Conservation (phyloP, 2,113 vertebrate species). For the Illadopsis cleaveri region DNA sequence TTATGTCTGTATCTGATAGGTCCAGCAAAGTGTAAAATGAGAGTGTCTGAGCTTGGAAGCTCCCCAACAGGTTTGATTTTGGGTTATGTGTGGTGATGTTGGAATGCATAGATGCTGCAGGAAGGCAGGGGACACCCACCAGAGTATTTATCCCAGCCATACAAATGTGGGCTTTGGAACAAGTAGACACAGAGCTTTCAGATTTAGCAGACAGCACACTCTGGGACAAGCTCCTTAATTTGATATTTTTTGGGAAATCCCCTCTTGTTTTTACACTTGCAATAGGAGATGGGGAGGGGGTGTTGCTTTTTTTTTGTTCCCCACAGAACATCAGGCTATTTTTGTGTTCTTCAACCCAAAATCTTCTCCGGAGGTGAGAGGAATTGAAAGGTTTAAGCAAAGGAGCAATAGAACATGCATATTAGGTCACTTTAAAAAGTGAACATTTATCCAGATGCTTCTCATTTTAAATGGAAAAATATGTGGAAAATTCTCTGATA, state of each 20-base stretch:
- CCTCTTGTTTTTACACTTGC: neutral
- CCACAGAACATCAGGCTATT: neutral
- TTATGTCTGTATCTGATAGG: neutral
- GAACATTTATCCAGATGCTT: neutral
- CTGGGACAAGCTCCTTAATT: neutral
- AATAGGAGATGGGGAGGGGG: neutral
- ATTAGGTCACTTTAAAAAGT: neutral
- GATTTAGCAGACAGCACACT: neutral
- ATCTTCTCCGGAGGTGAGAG: neutral
- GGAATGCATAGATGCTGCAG: accelerated
- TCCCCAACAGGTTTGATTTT: neutral
- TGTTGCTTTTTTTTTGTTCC: neutral
- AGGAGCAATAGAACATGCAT: neutral
- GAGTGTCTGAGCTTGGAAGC: neutral
- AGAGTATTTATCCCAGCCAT: neutral
- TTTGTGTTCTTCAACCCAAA: neutral
- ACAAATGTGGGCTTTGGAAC: neutral
- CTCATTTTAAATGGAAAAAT: neutral
- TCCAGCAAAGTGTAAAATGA: neutral
- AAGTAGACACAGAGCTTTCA: neutral
- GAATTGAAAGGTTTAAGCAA: neutral
- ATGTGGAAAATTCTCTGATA: neutral
- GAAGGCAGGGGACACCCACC: neutral
- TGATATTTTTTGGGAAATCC: neutral
- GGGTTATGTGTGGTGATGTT: accelerated